A percentile compares a stretch with the other conserved stretches of the same genome.
phyloP scores from a whole-genome alignment of 2,113 vertebrate species.

The Dasyurus viverrinus region DNA sequence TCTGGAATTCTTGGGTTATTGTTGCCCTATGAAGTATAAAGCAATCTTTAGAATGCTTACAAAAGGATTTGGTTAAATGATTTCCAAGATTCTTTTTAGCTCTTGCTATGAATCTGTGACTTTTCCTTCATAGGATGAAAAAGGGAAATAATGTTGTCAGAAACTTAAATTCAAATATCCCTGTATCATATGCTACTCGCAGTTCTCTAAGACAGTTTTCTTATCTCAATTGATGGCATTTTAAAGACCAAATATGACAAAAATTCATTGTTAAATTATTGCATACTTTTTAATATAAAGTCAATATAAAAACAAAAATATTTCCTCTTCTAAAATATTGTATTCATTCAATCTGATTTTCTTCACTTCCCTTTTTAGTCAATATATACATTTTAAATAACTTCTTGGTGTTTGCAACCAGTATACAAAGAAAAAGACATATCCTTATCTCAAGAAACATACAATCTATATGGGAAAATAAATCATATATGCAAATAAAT shows the following conservation, averaged over 20 bases:
- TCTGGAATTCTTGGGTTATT: not conserved
- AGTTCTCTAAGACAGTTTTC: not conserved
- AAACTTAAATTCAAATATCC: not conserved
- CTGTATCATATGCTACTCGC: not conserved
- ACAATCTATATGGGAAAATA: not conserved
- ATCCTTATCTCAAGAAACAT: not conserved
- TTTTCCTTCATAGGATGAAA: not conserved
- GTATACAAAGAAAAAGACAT: not conserved
- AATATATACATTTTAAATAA: not conserved
- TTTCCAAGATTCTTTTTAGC: not conserved
- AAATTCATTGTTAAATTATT: not conserved
- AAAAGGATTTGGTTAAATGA: not conserved
- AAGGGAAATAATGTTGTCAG: not conserved
- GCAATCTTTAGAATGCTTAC: not conserved
- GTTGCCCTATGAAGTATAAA: not conserved
- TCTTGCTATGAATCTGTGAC: not conserved
- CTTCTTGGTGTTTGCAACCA: not conserved
- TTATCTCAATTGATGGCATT: not conserved
- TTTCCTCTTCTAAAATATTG: not conserved
- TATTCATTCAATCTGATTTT: not conserved
- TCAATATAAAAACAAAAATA: not conserved
- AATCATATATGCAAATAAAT: not conserved
- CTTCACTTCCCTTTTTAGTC: not conserved
- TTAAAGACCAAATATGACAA: not conserved
- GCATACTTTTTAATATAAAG: not conserved